phyloP scores from a whole-genome alignment of 2,113 vertebrate species.

The Helogale parvula region DNA sequence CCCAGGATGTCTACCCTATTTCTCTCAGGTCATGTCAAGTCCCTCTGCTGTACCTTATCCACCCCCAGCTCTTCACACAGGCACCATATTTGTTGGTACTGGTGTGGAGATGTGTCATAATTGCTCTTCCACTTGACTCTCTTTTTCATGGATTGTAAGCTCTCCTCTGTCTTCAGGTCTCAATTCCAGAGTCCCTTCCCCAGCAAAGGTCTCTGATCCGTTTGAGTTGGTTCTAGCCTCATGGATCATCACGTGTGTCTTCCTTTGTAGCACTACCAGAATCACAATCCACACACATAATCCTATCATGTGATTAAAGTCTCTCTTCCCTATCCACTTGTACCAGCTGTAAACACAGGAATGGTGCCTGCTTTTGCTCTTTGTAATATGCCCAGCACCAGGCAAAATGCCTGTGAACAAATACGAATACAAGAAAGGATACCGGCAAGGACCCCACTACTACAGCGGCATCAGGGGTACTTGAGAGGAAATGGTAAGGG shows the following conservation, averaged over 20 bases:
- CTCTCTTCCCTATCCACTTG: not conserved
- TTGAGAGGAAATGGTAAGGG: not conserved
- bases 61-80: not conserved
- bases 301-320: not conserved
- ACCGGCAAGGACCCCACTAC: not conserved
- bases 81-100: no score
- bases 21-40: not conserved
- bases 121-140: not conserved
- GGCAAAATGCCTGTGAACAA: not conserved
- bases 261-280: not conserved
- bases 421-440: not conserved
- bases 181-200: not conserved
- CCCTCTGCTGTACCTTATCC: not conserved
- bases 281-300: not conserved
- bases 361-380: not conserved
- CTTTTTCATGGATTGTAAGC: not conserved
- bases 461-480: not conserved
- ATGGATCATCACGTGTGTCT: not conserved
- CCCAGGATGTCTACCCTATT: not conserved
- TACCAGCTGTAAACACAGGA: not conserved
- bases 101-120: not conserved
- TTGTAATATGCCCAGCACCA: not conserved
- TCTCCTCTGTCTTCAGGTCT: not conserved
- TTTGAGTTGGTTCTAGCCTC: not conserved
- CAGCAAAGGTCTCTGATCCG: not conserved